Conservation (phyloP, 2,888 invertebrate genomes). For the Nymphalis polychloros region DNA sequence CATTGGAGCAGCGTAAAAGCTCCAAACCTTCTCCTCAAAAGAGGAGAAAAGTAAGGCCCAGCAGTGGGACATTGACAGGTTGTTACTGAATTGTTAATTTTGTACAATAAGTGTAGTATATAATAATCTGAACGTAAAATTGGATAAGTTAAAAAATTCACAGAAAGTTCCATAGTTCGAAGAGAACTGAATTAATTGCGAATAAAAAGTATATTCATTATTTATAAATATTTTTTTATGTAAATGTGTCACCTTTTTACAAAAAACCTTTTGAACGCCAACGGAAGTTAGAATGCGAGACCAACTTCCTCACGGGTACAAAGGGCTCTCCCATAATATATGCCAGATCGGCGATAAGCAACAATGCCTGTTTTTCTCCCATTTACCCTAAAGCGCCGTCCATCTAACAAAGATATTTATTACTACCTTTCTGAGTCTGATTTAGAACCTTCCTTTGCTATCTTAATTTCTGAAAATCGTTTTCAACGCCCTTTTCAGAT, state of each 20-base stretch:
- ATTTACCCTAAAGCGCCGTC: conserved; percentile 61
- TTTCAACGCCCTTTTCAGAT: conserved; percentile 44
- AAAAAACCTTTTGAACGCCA: neutral
- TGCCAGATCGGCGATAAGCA: conserved; percentile 63
- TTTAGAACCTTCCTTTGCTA: conserved; percentile 60
- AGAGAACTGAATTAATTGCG: no score
- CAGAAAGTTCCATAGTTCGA: no score
- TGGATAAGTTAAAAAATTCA: no score
- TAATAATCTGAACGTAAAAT: neutral
- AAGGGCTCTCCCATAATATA: conserved; percentile 11
- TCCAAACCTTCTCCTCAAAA: no score
- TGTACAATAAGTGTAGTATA: neutral
- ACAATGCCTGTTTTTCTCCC: conserved; percentile 70
- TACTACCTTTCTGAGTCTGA: conserved; percentile 70
- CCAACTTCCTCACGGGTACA: conserved; percentile 2
- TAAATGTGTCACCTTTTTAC: neutral
- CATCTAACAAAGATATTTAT: conserved; percentile 70
- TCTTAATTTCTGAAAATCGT: conserved; percentile 73
- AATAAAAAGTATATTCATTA: no score
- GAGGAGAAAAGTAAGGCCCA: no score
- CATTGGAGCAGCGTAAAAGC: no score
- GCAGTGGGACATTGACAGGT: no score
- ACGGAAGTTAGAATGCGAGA: conserved; percentile 3
- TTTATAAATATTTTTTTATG: no score
- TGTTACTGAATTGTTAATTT: no score